These are phyloP conservation scores for Hestina assimilis DNA, from an alignment of 1,140 invertebrate species.

Conservation along the genomic window DNA sequence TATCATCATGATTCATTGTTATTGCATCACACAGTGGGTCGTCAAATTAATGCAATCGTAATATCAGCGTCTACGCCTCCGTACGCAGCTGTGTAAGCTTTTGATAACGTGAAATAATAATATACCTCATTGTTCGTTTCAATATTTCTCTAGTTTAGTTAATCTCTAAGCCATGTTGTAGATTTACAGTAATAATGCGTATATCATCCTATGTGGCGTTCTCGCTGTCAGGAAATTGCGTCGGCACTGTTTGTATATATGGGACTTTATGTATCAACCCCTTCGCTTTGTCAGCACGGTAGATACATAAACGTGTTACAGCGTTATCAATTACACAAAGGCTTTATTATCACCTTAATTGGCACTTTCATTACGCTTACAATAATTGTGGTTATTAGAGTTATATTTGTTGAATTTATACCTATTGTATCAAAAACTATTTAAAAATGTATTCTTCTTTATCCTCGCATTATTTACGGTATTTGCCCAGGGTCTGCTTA, in stretches of 20 bases:
- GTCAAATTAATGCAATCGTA: slow-evolving; percentile 61
- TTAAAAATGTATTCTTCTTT: too few relatives aligned
- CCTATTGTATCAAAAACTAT: too few relatives aligned
- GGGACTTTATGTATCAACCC: neutral
- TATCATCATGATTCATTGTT: slow-evolving; percentile 52
- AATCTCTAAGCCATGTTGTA: neutral
- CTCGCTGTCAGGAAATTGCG: slow-evolving; percentile 13
- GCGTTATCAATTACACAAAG: slow-evolving; percentile 1
- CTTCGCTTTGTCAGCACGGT: slow-evolving; percentile 9
- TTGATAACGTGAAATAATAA: slow-evolving; percentile 51
- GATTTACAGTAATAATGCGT: slow-evolving; percentile 17
- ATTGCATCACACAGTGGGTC: slow-evolving; percentile 53
- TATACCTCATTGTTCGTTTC: slow-evolving; percentile 41
- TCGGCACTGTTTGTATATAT: slow-evolving; percentile 5
- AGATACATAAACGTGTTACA: neutral
- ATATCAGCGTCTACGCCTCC: slow-evolving; percentile 35
- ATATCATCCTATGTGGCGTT: slow-evolving; percentile 22
- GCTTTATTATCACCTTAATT: neutral
- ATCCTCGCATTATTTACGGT: too few relatives aligned
- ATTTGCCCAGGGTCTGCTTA: too few relatives aligned
- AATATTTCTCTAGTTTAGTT: slow-evolving; percentile 3
- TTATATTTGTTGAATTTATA: too few relatives aligned
- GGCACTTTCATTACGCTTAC: too few relatives aligned
- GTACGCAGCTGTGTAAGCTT: slow-evolving; percentile 60
- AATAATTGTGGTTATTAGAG: too few relatives aligned